These are phyloP conservation scores for Venturia canescens DNA, from an alignment of 1,140 invertebrate species.

Conservation along the genomic window DNA sequence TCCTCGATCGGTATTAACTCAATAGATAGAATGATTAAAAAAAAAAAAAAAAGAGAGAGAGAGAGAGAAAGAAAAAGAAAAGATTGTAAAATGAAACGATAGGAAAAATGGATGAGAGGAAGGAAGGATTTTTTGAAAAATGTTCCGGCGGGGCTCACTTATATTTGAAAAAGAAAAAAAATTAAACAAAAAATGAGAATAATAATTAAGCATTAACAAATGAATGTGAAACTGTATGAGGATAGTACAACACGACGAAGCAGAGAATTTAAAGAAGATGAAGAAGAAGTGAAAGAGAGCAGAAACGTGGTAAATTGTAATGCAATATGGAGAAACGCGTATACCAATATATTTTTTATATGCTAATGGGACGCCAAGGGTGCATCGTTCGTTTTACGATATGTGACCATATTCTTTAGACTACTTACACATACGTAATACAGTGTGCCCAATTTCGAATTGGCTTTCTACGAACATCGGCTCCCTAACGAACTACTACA, in stretches of 20 bases:
- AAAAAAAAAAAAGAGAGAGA: neutral
- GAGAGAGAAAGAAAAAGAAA: no score
- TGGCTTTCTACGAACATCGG: slow-evolving; percentile 61
- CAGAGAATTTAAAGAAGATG: slow-evolving; percentile 1
- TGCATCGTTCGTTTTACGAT: slow-evolving; percentile 62
- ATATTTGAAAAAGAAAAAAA: slow-evolving; percentile 42
- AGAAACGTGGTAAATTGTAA: slow-evolving; percentile 69
- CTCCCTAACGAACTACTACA: slow-evolving; percentile 59
- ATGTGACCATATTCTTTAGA: slow-evolving; percentile 63
- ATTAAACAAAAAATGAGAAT: slow-evolving; percentile 25
- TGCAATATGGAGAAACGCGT: slow-evolving; percentile 72
- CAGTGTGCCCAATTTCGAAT: slow-evolving; percentile 43
- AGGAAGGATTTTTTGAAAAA: slow-evolving; percentile 18
- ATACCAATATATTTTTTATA: slow-evolving; percentile 77
- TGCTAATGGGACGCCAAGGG: slow-evolving; percentile 69
- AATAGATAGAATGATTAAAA: neutral
- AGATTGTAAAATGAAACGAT: neutral
- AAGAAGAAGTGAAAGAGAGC: neutral
- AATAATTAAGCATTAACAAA: slow-evolving; percentile 2
- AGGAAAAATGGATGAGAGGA: neutral
- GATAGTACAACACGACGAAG: slow-evolving; percentile 50
- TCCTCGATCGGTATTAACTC: neutral
- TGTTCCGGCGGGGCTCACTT: slow-evolving; percentile 31
- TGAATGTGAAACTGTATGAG: slow-evolving; percentile 42
- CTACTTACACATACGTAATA: slow-evolving; percentile 42